Evolutionary conservation across 2,113 vertebrate genomes (phyloP).

Genomic region (Gnathonemus longibarbis): DNA sequence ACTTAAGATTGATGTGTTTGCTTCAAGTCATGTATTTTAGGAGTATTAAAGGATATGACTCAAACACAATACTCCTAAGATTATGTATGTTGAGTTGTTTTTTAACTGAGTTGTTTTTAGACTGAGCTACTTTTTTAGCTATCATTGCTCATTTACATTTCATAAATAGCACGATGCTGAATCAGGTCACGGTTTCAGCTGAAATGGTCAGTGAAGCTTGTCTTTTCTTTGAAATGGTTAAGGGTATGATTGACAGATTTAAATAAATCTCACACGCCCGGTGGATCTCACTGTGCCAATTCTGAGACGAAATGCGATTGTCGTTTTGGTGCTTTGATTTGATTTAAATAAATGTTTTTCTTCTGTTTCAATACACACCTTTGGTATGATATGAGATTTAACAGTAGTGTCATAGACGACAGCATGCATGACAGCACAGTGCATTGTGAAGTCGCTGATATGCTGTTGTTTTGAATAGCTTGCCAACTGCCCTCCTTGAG

Average conservation of each 20-base stretch:
- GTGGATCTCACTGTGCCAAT: conserved; percentile 16
- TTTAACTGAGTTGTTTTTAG: background rate
- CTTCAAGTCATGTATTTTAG: background rate
- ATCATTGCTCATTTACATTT: conserved; percentile 38
- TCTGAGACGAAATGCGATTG: background rate
- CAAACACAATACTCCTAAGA: background rate
- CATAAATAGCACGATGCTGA: conserved; percentile 4
- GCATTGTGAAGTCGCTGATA: conserved; percentile 7
- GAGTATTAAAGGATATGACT: conserved; percentile 7
- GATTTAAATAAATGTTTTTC: background rate
- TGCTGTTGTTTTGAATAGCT: background rate
- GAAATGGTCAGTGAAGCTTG: conserved; percentile 22
- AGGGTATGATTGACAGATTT: conserved; percentile 30
- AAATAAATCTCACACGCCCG: conserved; percentile 35
- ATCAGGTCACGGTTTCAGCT: background rate
- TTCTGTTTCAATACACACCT: background rate
- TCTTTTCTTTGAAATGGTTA: conserved; percentile 40
- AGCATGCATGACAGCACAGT: conserved; percentile 27
- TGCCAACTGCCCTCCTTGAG: background rate
- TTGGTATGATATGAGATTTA: conserved; percentile 33
- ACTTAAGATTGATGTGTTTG: conserved; percentile 7
- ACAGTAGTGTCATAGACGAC: conserved; percentile 19
- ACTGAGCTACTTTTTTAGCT: conserved; percentile 27
- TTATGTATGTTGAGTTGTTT: conserved; percentile 28
- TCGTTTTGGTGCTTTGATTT: background rate